Evolutionary conservation across 2,888 invertebrate species (phyloP).

Genomic region (Ectemnius cavifrons): DNA sequence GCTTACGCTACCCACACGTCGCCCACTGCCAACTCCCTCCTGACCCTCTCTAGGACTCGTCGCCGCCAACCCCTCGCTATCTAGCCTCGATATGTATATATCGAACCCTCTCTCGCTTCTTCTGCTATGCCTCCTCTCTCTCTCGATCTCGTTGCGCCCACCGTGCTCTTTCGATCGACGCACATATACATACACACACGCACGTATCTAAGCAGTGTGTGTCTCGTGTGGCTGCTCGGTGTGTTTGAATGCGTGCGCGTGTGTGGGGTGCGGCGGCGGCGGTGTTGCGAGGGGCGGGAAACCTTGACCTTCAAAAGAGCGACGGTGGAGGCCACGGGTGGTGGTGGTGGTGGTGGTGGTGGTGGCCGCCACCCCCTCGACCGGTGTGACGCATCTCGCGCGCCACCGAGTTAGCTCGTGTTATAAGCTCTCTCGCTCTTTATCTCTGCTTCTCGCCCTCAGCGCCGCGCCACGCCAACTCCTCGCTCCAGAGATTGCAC

Average conservation of each 20-base stretch:
- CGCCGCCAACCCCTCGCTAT: neutral
- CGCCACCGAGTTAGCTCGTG: neutral
- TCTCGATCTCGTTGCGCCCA: neutral
- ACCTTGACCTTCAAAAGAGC: conserved; percentile 76
- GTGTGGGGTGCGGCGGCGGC: neutral
- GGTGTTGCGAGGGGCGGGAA: conserved; percentile 57
- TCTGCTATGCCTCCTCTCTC: neutral
- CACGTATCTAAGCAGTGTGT: no score
- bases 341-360: conserved; percentile 29
- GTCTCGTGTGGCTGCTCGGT: no score
- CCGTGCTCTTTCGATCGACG: conserved; percentile 5
- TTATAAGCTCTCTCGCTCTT: conserved; percentile 9
- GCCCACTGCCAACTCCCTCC: conserved; percentile 29
- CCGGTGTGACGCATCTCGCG: conserved; percentile 44
- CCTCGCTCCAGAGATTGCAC: neutral
- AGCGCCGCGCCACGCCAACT: neutral
- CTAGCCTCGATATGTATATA: neutral
- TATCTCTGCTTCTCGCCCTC: conserved; percentile 5
- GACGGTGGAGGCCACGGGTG: conserved; percentile 59
- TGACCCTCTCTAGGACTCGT: conserved; percentile 19
- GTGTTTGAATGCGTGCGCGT: neutral
- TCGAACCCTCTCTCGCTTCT: neutral
- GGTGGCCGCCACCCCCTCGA: conserved; percentile 40
- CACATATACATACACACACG: no score
- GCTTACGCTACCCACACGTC: conserved; percentile 22